A percentile compares a stretch with the other conserved stretches of the same genome.
Conservation (phyloP, 2,888 invertebrate genomes). For the Julus scanicus region DNA sequence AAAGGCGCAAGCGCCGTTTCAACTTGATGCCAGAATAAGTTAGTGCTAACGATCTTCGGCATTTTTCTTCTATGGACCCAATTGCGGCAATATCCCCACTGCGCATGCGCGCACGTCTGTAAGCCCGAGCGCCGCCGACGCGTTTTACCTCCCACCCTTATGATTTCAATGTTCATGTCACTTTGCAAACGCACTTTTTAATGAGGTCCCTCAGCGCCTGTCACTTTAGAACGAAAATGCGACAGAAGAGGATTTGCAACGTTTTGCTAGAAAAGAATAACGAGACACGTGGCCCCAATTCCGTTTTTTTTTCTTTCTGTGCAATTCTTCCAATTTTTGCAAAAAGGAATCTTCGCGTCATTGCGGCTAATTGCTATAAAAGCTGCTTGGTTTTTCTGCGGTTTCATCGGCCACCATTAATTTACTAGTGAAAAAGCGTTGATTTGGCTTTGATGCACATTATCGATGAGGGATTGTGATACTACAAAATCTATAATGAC, state of each 20-base stretch:
- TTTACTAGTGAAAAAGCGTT: not conserved
- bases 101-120: not conserved
- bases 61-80: not conserved
- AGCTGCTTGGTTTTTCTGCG: not conserved
- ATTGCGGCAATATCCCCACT: not conserved
- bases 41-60: conserved; percentile 24
- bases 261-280: not conserved
- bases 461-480: not conserved
- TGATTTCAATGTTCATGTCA: conserved; percentile 23
- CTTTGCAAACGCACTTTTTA: conserved; percentile 29
- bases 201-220: conserved; percentile 42
- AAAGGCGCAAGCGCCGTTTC: not conserved
- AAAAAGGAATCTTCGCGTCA: not conserved
- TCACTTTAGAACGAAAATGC: conserved; percentile 14
- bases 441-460: not conserved
- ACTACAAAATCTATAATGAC: not conserved
- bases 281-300: not conserved
- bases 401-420: conserved; percentile 23
- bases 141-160: not conserved
- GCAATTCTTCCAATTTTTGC: not conserved
- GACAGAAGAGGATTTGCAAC: not conserved
- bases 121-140: not conserved
- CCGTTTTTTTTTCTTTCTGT: not conserved
- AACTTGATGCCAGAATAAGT: not conserved
- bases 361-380: not conserved